Evolutionary conservation across 2,888 invertebrate species (phyloP).

Genomic region (Sericinus montela): DNA sequence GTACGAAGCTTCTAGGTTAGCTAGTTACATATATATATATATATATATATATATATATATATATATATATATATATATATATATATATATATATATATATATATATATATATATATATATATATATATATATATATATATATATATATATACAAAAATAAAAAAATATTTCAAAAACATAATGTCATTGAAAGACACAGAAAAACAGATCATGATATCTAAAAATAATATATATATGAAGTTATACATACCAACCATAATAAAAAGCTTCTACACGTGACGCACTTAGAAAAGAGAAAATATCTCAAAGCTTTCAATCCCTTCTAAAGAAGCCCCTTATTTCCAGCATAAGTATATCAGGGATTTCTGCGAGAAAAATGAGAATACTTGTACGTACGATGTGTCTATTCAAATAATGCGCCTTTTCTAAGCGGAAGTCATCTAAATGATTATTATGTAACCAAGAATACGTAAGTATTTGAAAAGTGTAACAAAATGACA

Average conservation of each 20-base stretch:
- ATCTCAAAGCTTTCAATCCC: slow-evolving; percentile 45
- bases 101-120: too few species aligned
- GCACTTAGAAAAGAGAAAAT: slow-evolving; percentile 52
- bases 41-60: too few species aligned
- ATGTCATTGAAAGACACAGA: too few species aligned
- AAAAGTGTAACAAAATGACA: too few species aligned
- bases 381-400: slow-evolving; percentile 5
- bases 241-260: slow-evolving; percentile 43
- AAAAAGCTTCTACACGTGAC: slow-evolving; percentile 69
- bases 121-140: too few species aligned
- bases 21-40: too few species aligned
- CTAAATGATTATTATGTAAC: background rate
- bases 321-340: slow-evolving; percentile 30
- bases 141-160: too few species aligned
- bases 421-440: background rate
- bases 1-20: too few species aligned
- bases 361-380: slow-evolving; percentile 15
- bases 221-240: slow-evolving; percentile 31
- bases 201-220: slow-evolving; percentile 26
- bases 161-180: too few species aligned
- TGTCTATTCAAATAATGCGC: slow-evolving; percentile 3
- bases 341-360: slow-evolving; percentile 19
- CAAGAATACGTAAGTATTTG: too few species aligned
- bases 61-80: too few species aligned
- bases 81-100: too few species aligned